phyloP scores from a whole-genome alignment of 1,140 invertebrate genomes.

The Spodoptera litura region DNA sequence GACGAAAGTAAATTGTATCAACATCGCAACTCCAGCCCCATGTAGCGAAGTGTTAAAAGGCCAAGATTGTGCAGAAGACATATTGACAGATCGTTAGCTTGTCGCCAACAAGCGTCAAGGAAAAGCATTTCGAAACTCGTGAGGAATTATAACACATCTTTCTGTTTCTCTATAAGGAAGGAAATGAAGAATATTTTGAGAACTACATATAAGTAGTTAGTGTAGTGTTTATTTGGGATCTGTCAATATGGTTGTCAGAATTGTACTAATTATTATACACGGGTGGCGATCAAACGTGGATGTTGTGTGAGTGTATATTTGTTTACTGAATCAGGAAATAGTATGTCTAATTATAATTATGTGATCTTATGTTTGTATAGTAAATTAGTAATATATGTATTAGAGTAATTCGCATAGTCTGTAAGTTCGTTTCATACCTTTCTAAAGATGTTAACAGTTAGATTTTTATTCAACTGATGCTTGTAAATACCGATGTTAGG shows the following conservation, averaged over 20 bases:
- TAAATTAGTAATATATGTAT: too few relatives aligned
- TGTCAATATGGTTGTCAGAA: too few relatives aligned
- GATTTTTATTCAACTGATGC: conserved; percentile 56
- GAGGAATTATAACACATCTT: conserved; percentile 3
- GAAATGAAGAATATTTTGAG: background rate
- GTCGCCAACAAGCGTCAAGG: background rate
- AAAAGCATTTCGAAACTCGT: conserved; percentile 20
- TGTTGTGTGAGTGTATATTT: too few relatives aligned
- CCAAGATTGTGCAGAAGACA: conserved; percentile 3
- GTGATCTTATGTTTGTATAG: too few relatives aligned
- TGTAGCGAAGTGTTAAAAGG: conserved; percentile 29
- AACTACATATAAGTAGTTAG: too few relatives aligned
- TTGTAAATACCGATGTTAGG: conserved; percentile 51
- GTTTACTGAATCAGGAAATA: too few relatives aligned
- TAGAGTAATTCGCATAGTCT: too few relatives aligned
- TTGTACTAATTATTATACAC: too few relatives aligned
- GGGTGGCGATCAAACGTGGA: too few relatives aligned
- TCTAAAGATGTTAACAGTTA: conserved; percentile 55
- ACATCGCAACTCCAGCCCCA: conserved; percentile 10
- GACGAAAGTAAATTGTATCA: conserved; percentile 4
- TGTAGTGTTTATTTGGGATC: too few relatives aligned
- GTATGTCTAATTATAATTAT: too few relatives aligned
- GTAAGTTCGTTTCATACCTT: conserved; percentile 44
- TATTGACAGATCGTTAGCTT: conserved; percentile 40
- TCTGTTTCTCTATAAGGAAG: background rate